These are phyloP conservation scores for Limenitis camilla DNA, from an alignment of 2,888 invertebrate species.

Conservation along the genomic window DNA sequence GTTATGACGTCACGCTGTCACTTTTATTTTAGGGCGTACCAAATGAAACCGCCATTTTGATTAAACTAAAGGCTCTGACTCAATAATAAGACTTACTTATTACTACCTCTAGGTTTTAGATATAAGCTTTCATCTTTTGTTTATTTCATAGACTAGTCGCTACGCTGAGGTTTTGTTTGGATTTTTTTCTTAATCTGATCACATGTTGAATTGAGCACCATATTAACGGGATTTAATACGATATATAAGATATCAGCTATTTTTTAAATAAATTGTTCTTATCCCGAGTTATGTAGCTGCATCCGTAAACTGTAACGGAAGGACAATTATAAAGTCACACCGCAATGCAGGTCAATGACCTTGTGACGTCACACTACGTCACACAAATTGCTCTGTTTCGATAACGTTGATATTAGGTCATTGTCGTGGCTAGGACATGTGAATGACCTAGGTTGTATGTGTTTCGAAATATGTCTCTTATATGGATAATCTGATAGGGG, in stretches of 20 bases:
- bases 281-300: not conserved
- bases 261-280: too few relatives aligned
- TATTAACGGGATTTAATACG: too few relatives aligned
- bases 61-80: not conserved
- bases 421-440: slow-evolving; percentile 29
- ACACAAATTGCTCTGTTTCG: slow-evolving; percentile 24
- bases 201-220: too few relatives aligned
- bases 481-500: too few relatives aligned
- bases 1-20: slow-evolving; percentile 57
- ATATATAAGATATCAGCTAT: too few relatives aligned
- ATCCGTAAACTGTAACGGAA: not conserved
- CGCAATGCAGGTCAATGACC: slow-evolving; percentile 22
- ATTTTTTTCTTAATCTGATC: too few relatives aligned
- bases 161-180: too few relatives aligned
- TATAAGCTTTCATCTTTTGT: too few relatives aligned
- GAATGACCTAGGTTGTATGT: slow-evolving; percentile 4
- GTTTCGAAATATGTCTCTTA: not conserved
- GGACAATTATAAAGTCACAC: slow-evolving; percentile 4
- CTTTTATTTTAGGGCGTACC: slow-evolving; percentile 57
- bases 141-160: too few relatives aligned
- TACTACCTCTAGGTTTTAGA: too few relatives aligned
- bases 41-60: slow-evolving; percentile 28
- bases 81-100: too few relatives aligned
- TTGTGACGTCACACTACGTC: slow-evolving; percentile 29
- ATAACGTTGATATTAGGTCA: slow-evolving; percentile 41